phyloP scores from a whole-genome alignment of 2,113 vertebrate genomes.

The Amblyornis subalaris region DNA sequence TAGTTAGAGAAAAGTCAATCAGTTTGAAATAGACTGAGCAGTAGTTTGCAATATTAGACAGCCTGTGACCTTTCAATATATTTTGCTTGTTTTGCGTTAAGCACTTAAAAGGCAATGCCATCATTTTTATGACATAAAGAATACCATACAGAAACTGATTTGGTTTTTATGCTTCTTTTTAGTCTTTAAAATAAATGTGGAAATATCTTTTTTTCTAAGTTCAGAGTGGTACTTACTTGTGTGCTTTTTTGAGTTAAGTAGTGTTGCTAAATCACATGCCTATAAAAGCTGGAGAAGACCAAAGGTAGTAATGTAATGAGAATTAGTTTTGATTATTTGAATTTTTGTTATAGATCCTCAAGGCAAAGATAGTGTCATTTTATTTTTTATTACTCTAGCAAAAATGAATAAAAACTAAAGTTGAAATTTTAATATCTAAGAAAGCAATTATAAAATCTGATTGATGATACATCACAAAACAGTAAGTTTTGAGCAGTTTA shows the following conservation, averaged over 20 bases:
- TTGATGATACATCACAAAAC: not conserved
- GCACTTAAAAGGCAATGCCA: not conserved
- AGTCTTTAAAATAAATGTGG: not conserved
- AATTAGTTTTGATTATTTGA: not conserved
- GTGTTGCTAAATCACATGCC: not conserved
- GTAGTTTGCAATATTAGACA: not conserved
- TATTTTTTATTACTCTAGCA: not conserved
- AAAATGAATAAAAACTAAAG: not conserved
- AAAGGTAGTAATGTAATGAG: not conserved
- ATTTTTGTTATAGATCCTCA: not conserved
- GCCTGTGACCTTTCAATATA: conserved; percentile 10
- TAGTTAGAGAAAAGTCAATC: not conserved
- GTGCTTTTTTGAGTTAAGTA: not conserved
- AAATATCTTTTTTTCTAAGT: not conserved
- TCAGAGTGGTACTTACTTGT: not conserved
- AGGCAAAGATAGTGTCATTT: not conserved
- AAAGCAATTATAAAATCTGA: not conserved
- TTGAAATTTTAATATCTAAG: not conserved
- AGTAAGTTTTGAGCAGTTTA: not conserved
- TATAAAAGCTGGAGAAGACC: not conserved
- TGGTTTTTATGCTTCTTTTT: not conserved
- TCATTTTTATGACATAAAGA: not conserved
- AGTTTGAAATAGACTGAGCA: not conserved
- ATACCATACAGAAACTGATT: not conserved
- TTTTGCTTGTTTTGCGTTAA: not conserved